Evolutionary conservation across 2,113 vertebrate genomes (phyloP).

Genomic region (Dermatemys mawii): DNA sequence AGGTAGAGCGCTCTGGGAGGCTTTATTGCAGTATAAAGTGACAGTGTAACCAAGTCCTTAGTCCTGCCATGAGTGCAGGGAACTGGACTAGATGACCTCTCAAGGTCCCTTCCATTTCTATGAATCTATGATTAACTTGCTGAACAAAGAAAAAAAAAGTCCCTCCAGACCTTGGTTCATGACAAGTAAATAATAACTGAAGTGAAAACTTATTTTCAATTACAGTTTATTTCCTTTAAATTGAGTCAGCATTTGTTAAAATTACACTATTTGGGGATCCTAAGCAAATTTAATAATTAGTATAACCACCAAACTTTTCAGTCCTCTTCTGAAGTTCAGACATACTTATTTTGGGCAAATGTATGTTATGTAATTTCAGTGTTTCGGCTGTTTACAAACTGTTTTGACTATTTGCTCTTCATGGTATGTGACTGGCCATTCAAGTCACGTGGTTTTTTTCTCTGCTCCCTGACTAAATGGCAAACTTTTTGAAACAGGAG

Average conservation of each 20-base stretch:
- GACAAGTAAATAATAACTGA: not conserved
- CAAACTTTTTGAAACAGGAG: not conserved
- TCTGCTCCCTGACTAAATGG: not conserved
- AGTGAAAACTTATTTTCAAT: not conserved
- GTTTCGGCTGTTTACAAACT: not conserved
- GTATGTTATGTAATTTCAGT: not conserved
- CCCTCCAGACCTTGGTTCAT: not conserved
- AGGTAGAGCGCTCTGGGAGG: no score
- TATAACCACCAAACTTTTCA: not conserved
- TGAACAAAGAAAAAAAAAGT: not conserved
- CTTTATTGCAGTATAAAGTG: no score
- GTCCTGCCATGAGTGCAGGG: no score
- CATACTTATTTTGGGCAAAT: not conserved
- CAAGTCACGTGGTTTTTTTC: rapidly evolving
- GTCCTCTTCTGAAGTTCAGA: rapidly evolving
- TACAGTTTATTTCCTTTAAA: not conserved
- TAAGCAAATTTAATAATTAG: not conserved
- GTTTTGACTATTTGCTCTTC: not conserved
- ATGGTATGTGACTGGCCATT: not conserved
- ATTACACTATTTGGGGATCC: not conserved
- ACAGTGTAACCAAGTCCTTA: no score
- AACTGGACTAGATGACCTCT: no score
- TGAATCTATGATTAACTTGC: not conserved
- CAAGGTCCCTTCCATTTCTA: no score
- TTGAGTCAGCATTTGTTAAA: not conserved